These are phyloP conservation scores for Sminthurinus signatus DNA, from an alignment of 1,140 invertebrate species.

Conservation along the genomic window DNA sequence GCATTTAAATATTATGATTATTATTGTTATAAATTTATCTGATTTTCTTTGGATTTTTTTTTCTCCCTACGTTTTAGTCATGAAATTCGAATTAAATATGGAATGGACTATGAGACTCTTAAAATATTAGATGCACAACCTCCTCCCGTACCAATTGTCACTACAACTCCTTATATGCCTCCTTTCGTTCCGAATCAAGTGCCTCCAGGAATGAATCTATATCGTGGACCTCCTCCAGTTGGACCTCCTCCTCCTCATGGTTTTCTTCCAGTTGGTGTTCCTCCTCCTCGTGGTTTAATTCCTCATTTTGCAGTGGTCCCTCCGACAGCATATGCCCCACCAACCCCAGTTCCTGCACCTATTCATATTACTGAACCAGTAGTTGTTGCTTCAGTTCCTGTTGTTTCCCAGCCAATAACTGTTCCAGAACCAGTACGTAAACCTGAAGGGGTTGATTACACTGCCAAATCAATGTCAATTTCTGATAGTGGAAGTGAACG, in stretches of 20 bases:
- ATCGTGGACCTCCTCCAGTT: neutral
- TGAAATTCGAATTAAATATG: conserved; percentile 24
- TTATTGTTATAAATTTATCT: neutral
- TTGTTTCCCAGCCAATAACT: too few species aligned
- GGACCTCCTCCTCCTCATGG: conserved; percentile 7
- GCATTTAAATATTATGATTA: neutral
- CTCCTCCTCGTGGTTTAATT: neutral
- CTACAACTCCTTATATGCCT: neutral
- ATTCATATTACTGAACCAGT: too few species aligned
- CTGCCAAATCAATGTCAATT: conserved; percentile 22
- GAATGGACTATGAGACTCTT: conserved; percentile 25
- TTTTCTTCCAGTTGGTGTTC: neutral
- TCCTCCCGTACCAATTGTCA: neutral
- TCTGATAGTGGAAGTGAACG: conserved; percentile 3
- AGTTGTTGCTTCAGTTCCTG: too few species aligned
- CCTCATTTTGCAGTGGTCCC: neutral
- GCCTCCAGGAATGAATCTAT: neutral
- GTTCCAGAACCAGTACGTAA: too few species aligned
- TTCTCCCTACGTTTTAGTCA: conserved; percentile 8
- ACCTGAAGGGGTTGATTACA: neutral
- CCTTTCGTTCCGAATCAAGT: conserved; percentile 1
- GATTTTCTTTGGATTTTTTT: conserved; percentile 1
- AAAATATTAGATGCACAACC: neutral
- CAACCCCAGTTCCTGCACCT: too few species aligned
- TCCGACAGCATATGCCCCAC: too few species aligned